Evolutionary conservation across 2,797 vertebrate genomes (phyloP).

Genomic region (Meda fulgida): DNA sequence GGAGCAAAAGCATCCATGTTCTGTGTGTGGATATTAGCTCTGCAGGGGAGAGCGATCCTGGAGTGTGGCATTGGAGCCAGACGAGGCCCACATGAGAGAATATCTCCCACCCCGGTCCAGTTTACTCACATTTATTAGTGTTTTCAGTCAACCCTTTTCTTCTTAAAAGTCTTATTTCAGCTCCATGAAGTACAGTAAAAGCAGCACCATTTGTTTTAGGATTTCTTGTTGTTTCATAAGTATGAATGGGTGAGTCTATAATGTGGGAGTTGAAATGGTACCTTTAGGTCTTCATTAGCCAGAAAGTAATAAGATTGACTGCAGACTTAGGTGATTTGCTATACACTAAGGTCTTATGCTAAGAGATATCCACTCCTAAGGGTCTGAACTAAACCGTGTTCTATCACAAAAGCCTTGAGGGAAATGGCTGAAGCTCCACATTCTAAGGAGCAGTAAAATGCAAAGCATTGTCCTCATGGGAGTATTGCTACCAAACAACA

Average conservation of each 20-base stretch:
- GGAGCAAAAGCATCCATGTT: not conserved
- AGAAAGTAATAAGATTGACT: conserved; percentile 13
- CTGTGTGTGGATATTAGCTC: not conserved
- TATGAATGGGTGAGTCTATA: conserved; percentile 19
- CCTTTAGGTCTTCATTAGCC: conserved; percentile 37
- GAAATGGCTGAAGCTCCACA: conserved; percentile 32
- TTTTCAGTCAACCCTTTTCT: not conserved
- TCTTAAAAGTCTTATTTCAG: not conserved
- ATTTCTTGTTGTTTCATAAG: conserved; percentile 10
- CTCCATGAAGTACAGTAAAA: not conserved
- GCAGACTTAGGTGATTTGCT: not conserved
- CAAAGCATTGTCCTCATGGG: conserved; percentile 49
- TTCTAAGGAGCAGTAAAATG: conserved; percentile 38
- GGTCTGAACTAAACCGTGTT: conserved; percentile 31
- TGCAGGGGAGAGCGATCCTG: conserved; percentile 2
- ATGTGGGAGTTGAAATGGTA: conserved; percentile 22
- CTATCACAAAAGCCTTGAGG: conserved; percentile 27
- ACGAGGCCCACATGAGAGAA: not conserved
- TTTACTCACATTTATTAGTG: not conserved
- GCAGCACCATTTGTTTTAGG: not conserved
- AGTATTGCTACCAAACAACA: conserved; percentile 31
- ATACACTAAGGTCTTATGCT: not conserved
- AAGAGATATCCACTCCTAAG: conserved; percentile 23
- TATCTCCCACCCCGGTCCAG: not conserved
- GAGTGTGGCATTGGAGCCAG: not conserved